Percentiles rank a stretch among this genome's conserved stretches.
phyloP scores from a whole-genome alignment of 2,113 vertebrate genomes.

The Lipotes vexillifer region DNA sequence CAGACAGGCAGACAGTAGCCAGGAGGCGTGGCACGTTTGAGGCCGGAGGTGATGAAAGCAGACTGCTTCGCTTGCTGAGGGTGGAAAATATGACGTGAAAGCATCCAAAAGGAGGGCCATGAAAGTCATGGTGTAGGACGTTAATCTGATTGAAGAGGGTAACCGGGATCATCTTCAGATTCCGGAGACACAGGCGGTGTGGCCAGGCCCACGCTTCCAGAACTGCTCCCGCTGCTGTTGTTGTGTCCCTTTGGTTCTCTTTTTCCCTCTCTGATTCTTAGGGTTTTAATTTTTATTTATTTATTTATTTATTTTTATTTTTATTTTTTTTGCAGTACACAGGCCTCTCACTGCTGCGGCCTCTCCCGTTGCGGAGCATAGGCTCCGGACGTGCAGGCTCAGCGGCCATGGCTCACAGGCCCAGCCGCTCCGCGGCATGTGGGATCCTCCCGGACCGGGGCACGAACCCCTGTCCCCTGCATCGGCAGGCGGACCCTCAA shows the following conservation, averaged over 20 bases:
- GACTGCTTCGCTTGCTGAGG: not conserved
- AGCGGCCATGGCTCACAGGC: too few species aligned
- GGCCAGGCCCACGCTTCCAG: not conserved
- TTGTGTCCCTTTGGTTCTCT: not conserved
- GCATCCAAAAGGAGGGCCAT: not conserved
- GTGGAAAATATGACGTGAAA: not conserved
- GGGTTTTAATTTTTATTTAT: not conserved
- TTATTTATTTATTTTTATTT: too few species aligned
- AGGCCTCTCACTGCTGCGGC: too few species aligned
- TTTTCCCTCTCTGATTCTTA: not conserved
- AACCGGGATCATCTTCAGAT: not conserved
- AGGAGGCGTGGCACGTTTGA: not conserved
- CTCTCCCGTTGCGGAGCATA: too few species aligned
- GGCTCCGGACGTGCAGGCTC: too few species aligned
- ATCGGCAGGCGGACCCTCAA: too few species aligned
- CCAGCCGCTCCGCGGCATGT: too few species aligned
- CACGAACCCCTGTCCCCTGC: too few species aligned
- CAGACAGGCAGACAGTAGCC: not conserved
- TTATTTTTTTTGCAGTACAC: too few species aligned
- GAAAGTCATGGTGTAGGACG: not conserved
- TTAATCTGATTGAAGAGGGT: slow-evolving; percentile 9
- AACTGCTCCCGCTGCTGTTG: not conserved
- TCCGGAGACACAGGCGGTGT: not conserved
- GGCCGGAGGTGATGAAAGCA: not conserved
- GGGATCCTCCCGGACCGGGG: too few species aligned